Percentiles rank a stretch among this genome's conserved stretches.
Conservation (phyloP, 2,797 vertebrate species). For the Hozukius guyotensis region DNA sequence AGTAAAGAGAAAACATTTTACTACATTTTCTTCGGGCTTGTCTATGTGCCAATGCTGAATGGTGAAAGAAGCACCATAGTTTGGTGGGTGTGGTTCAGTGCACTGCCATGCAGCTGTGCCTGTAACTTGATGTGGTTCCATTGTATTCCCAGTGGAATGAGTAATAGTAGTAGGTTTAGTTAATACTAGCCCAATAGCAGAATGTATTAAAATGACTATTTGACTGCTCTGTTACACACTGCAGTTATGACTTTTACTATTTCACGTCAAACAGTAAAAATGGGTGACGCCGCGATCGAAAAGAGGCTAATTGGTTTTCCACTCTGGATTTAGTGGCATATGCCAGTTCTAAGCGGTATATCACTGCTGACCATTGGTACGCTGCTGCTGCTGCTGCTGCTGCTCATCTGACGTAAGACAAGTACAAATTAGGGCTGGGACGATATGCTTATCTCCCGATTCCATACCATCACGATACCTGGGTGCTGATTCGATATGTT, state of each 20-base stretch:
- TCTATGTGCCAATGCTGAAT: conserved; percentile 3
- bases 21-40: conserved; percentile 51
- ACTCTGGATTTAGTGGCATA: not conserved
- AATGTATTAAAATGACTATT: not conserved
- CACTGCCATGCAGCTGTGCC: not conserved
- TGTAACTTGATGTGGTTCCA: not conserved
- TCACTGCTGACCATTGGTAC: not conserved
- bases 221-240: not conserved
- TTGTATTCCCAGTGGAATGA: not conserved
- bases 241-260: not conserved
- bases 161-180: not conserved
- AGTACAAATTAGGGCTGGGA: not conserved
- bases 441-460: not conserved
- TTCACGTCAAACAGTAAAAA: not conserved
- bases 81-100: not conserved
- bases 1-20: conserved; percentile 85
- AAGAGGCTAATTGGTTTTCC: not conserved
- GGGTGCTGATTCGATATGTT: not conserved
- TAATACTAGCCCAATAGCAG: not conserved
- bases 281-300: not conserved
- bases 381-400: not conserved
- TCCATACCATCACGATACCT: not conserved
- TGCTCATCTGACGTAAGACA: not conserved
- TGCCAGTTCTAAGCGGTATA: not conserved
- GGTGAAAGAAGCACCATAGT: not conserved